Base-by-base conservation (phyloP, 2,888 invertebrate genomes). In the Ischnus inquisitorius region DNA sequence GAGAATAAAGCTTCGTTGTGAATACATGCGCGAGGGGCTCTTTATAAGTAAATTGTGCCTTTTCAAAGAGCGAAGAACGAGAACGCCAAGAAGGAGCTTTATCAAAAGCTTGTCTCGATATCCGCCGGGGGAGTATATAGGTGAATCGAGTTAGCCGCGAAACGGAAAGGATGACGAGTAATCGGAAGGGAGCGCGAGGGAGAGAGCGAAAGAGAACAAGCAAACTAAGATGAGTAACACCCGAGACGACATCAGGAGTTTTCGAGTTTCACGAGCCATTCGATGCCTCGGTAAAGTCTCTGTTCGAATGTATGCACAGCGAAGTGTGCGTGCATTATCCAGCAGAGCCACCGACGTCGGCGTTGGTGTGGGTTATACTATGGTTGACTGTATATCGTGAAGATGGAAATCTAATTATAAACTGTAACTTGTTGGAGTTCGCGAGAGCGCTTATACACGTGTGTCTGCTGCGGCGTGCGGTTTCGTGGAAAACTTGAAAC, bases 141-240 rank as follows among this genome's bases (percentile, higher is more conserved):
- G 54, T 10, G 54, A 54, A 54, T 22, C 19, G 22, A 54, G 22
- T 54, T 54, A 54, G 2, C 54, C 16, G 19, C 2, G 54, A 54
- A 54, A 54, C 22, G 54, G 75, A 72, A 34, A 34, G 34, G 19
- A 16, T 54, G 51, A 54, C 22, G 54, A 34, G 34, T 34, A 34
- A 34, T 69, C 72, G 77, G 68, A 28, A 81, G 84, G 71, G 86
- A 76, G 77, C 81, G 78, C 81, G 78, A 85, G 82, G 77, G 83
- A 83, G 75, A 85, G 67, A 80, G 62, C 69, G 68, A 81, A 77
- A 51, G 25, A 16, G 68, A 41, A 60, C 28, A 54, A 54, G 19
- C 10, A 12, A 19, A 22, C 19, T 54, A 54, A 54, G 54, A 54
- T 22, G 54, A 12, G 54, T 22, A 54, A 54, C 54, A 54, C 54